phyloP scores from a whole-genome alignment of 2,797 vertebrate genomes.

The Siniperca obscura region DNA sequence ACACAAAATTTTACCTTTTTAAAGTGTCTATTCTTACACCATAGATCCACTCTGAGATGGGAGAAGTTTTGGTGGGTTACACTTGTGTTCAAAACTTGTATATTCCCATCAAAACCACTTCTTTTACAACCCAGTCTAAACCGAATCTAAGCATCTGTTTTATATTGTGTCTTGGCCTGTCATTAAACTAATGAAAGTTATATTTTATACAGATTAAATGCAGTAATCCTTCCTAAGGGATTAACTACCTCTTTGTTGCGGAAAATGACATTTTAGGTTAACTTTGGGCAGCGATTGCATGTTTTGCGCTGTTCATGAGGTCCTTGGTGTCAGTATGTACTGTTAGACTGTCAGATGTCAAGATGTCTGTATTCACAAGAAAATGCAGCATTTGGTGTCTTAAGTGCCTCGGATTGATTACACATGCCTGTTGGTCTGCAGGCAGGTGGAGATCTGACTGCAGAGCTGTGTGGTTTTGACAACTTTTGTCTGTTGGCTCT shows the following conservation, averaged over 20 bases:
- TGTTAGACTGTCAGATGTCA: constrained; percentile 27
- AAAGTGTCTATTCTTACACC: neutral
- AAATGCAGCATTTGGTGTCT: constrained; percentile 30
- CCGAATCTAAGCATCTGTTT: neutral
- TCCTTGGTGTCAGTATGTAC: neutral
- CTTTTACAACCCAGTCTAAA: neutral
- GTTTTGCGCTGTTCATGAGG: constrained; percentile 1
- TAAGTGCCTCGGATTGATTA: constrained; percentile 33
- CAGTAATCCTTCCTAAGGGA: constrained; percentile 28
- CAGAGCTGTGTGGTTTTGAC: constrained; percentile 58
- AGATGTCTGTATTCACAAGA: constrained; percentile 29
- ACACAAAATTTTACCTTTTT: neutral
- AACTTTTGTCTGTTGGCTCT: constrained; percentile 68
- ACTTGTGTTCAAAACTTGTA: neutral
- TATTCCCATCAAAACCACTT: neutral
- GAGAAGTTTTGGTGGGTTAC: neutral
- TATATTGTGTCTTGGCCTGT: constrained; percentile 2
- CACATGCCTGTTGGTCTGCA: constrained; percentile 43
- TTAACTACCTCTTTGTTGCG: constrained; percentile 10
- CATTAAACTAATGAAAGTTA: constrained; percentile 18
- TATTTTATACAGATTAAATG: constrained; percentile 49
- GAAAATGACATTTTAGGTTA: constrained; percentile 27
- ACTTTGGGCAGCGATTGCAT: constrained; percentile 7
- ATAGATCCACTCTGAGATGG: neutral
- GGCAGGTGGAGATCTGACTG: constrained; percentile 65